Conservation (phyloP, 2,797 vertebrate species). For the Melanotaenia nigrans region DNA sequence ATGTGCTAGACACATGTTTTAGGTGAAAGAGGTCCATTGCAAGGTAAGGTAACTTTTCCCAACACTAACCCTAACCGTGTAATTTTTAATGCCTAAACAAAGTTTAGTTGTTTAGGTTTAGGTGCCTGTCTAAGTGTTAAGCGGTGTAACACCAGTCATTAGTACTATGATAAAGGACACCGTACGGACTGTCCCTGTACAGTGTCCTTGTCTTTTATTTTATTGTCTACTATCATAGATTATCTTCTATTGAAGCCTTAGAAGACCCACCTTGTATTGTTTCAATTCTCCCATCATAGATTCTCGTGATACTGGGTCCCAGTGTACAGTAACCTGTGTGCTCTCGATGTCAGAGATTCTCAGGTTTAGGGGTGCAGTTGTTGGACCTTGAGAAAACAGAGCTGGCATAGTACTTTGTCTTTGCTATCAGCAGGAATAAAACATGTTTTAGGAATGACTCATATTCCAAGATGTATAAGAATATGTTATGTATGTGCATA, state of each 20-base stretch:
- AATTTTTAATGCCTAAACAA: not conserved
- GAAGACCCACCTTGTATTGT: conserved; percentile 91
- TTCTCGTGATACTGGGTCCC: conserved; percentile 89
- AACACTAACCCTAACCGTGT: not conserved
- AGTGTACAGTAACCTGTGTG: conserved; percentile 89
- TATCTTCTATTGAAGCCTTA: not conserved
- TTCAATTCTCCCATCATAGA: conserved; percentile 93
- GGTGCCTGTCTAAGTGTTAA: not conserved
- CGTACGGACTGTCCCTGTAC: not conserved
- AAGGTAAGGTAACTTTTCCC: not conserved
- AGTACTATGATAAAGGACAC: not conserved
- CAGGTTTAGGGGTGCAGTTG: conserved; percentile 90
- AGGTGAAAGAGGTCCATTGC: not conserved
- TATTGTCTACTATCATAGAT: not conserved
- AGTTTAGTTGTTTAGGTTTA: not conserved
- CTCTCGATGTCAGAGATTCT: conserved; percentile 92
- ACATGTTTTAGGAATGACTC: not conserved
- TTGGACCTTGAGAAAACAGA: conserved; percentile 84
- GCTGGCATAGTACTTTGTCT: not conserved
- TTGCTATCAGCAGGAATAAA: not conserved
- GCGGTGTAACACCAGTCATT: not conserved
- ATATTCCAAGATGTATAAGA: not conserved
- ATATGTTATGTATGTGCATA: not conserved
- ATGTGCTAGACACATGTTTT: not conserved
- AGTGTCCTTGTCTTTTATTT: not conserved